phyloP scores from a whole-genome alignment of 2,888 invertebrate genomes.

The Crossocerus cetratus region DNA sequence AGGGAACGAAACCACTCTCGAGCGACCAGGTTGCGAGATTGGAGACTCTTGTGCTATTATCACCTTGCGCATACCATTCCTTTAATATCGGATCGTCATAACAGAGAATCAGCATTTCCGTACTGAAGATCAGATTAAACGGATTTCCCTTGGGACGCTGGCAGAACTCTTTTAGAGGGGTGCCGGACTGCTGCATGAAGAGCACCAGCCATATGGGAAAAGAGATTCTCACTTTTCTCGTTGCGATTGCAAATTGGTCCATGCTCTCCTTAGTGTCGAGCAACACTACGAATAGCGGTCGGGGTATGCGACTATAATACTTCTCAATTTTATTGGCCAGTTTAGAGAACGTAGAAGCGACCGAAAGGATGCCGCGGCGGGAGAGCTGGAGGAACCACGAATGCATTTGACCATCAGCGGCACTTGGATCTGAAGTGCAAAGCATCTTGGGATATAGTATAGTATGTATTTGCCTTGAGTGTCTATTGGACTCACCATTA shows the following conservation, averaged over 20 bases:
- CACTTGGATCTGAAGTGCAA: too few relatives aligned
- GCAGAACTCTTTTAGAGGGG: slow-evolving; percentile 46
- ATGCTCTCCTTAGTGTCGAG: slow-evolving; percentile 43
- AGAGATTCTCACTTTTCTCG: slow-evolving; percentile 46
- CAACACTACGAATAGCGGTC: slow-evolving; percentile 62
- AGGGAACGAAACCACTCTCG: slow-evolving; percentile 19
- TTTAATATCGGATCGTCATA: slow-evolving; percentile 42
- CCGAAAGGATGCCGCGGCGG: slow-evolving; percentile 35
- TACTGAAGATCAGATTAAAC: slow-evolving; percentile 59
- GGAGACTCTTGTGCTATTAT: slow-evolving; percentile 47
- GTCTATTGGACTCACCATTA: slow-evolving; percentile 50
- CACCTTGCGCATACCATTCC: slow-evolving; percentile 64
- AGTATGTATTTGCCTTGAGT: too few relatives aligned
- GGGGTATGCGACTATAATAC: slow-evolving; percentile 33
- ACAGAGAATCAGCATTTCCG: slow-evolving; percentile 64
- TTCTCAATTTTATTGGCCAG: slow-evolving; percentile 30
- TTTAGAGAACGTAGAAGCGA: slow-evolving; percentile 39
- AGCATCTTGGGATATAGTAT: too few relatives aligned
- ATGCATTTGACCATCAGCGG: slow-evolving; percentile 31
- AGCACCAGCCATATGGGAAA: slow-evolving; percentile 65
- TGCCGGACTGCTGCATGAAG: slow-evolving; percentile 45
- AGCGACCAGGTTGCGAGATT: slow-evolving; percentile 57
- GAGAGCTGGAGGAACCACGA: slow-evolving; percentile 55
- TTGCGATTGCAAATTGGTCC: slow-evolving; percentile 45
- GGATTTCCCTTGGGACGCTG: slow-evolving; percentile 48